Evolutionary conservation across 2,113 vertebrate species (phyloP).

Genomic region (Petrocephalus microphthalmus): DNA sequence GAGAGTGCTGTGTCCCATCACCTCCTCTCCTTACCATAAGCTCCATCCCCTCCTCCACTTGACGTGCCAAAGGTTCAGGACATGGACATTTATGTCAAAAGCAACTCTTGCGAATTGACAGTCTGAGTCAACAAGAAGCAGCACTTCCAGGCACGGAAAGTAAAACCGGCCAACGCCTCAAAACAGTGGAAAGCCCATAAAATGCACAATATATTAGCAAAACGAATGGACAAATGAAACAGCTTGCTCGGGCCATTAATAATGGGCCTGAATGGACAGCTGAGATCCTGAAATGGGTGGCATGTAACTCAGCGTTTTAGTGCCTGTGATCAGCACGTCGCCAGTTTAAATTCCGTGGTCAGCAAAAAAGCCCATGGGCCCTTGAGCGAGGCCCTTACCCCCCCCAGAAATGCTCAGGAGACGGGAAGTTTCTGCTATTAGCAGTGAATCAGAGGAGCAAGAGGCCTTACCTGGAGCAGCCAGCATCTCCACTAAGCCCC

Average conservation of each 20-base stretch:
- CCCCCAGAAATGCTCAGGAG: not conserved
- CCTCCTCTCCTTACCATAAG: not conserved
- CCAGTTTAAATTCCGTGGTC: not conserved
- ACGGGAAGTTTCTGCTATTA: not conserved
- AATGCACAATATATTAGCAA: not conserved
- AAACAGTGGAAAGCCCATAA: not conserved
- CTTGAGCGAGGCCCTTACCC: not conserved
- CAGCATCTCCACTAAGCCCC: conserved; percentile 54
- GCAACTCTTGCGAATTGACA: not conserved
- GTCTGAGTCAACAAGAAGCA: not conserved
- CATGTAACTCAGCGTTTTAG: not conserved
- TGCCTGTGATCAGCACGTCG: not conserved
- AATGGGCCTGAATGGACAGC: not conserved
- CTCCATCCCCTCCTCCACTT: not conserved
- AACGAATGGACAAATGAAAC: not conserved
- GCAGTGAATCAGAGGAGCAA: not conserved
- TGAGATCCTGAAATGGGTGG: not conserved
- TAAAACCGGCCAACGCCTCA: not conserved
- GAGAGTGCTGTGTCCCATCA: conserved; percentile 1
- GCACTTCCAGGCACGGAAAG: not conserved
- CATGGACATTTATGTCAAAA: not conserved
- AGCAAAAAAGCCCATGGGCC: not conserved
- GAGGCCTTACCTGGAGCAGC: conserved; percentile 63
- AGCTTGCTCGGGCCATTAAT: not conserved
- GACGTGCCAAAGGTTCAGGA: not conserved